Evolutionary conservation across 2,797 vertebrate genomes (phyloP), one percentile per base, ranked within the genome.

Genomic region (Sciaenops ocellatus): DNA sequence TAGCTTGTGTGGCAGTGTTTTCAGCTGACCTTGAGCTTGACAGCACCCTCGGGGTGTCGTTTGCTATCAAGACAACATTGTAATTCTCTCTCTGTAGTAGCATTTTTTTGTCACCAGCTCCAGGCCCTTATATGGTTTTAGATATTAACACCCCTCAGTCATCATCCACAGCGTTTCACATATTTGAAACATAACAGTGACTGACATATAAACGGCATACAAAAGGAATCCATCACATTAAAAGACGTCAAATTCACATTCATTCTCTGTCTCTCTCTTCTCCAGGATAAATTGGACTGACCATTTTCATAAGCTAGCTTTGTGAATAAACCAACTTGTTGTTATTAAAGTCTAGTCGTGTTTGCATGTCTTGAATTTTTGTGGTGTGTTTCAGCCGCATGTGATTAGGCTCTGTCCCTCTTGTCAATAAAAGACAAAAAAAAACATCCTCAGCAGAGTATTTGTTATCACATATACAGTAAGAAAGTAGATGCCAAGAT

Each of bases 1-100:
- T 42, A 34, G 7, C 28, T n/a, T 75, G 71, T 78, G 34, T 55
- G 60, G 65, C 48, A 48, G 38, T 60, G 57, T 75, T 15, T 59
- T 69, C 55, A 82, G 71, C 74, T 79, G 86, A 76, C 57, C 51
- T 72, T 84, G 69, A 73, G 51, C 55, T 78, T 55, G 44, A 68
- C 20, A 6, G 4, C 54, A 68, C 18, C 71, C 65, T 60, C 28
- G 30, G 69, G 34, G 48, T 46, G 48, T 70, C 51, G 28, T 46
- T 34, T 38, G 26, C 46, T 11, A 34, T 71, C 46, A 74, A 51
- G 28, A 47, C 47, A 8, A 85, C 57, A 75, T 24, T 83, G 67
- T 42, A 50, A 48, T 57, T 87, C 34, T 79, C 60, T 87, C 34
- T 79, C 68, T 85, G 67, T 54, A 67, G 63, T 75, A 34, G 57